Conservation (phyloP, 2,797 vertebrate genomes). For the Siniperca scherzeri region DNA sequence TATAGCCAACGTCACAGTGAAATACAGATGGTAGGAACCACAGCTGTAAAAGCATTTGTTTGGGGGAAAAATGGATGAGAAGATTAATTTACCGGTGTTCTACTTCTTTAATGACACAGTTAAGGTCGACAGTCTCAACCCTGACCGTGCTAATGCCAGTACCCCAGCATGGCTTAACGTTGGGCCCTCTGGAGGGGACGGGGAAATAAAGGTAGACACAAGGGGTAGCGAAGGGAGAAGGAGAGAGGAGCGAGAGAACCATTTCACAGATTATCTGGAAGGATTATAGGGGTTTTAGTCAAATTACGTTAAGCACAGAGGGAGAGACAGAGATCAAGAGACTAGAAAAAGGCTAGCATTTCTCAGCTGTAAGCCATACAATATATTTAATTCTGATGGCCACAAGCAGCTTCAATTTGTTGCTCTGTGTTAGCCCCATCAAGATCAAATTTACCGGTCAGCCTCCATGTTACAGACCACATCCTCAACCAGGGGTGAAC, state of each 20-base stretch:
- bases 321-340: constrained; percentile 86
- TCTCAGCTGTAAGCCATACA: constrained; percentile 87
- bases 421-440: constrained; percentile 34
- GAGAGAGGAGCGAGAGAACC: constrained; percentile 83
- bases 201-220: constrained; percentile 82
- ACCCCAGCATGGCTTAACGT: constrained; percentile 68
- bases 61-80: constrained; percentile 74
- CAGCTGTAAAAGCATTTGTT: constrained; percentile 83
- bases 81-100: constrained; percentile 85
- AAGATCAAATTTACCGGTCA: constrained; percentile 8
- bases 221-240: constrained; percentile 79
- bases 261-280: constrained; percentile 89
- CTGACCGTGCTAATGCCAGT: constrained; percentile 78
- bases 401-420: constrained; percentile 65
- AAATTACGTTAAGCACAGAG: constrained; percentile 89
- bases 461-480: constrained; percentile 12
- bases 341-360: constrained; percentile 85
- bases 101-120: constrained; percentile 84
- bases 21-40: constrained; percentile 73
- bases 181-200: constrained; percentile 66
- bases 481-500: not conserved
- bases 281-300: constrained; percentile 89
- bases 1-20: constrained; percentile 47
- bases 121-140: constrained; percentile 72
- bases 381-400: constrained; percentile 86